Conservation (phyloP, 2,113 vertebrate genomes). For the Bubo scandiacus region DNA sequence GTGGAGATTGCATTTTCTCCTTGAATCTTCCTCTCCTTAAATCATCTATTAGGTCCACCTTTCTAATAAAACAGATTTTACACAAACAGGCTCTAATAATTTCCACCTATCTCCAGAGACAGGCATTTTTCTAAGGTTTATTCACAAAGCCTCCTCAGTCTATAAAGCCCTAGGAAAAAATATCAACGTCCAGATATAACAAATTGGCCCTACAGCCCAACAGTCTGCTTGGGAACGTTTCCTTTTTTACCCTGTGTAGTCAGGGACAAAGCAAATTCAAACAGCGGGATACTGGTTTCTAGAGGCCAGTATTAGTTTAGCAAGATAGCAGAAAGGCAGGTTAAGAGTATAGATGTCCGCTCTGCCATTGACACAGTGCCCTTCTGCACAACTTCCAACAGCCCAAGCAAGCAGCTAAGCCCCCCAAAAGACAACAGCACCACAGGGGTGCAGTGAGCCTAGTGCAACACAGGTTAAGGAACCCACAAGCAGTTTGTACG, state of each 20-base stretch:
- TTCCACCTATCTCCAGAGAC: neutral
- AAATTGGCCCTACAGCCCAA: neutral
- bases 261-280: neutral
- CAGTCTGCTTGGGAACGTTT: neutral
- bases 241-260: neutral
- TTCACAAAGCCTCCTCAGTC: neutral
- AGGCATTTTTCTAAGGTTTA: neutral
- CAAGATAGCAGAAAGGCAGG: neutral
- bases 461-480: accelerated
- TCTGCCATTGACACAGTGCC: neutral
- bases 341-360: neutral
- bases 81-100: neutral
- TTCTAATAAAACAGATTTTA: neutral
- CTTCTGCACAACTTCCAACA: neutral
- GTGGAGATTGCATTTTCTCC: neutral
- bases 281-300: neutral
- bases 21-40: neutral
- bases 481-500: neutral
- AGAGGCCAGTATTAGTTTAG: neutral
- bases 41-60: neutral
- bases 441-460: accelerated
- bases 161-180: neutral
- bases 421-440: neutral
- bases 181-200: neutral
- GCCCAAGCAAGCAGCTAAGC: neutral